Conservation (phyloP, 2,888 invertebrate species). For the Plebejus argus region DNA sequence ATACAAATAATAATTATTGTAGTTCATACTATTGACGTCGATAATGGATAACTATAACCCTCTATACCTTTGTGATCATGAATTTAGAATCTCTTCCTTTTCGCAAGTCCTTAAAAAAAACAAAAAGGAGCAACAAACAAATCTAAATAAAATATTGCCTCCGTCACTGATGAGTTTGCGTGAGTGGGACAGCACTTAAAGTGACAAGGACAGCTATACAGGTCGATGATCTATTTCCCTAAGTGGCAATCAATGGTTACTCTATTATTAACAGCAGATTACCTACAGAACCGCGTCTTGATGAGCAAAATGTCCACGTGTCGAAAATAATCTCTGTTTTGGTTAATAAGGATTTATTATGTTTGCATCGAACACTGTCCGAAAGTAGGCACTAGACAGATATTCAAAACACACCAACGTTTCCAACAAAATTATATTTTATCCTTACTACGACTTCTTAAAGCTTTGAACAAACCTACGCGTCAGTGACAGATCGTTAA, state of each 20-base stretch:
- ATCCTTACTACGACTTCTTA: too few species aligned
- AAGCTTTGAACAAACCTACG: too few species aligned
- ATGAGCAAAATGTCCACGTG: not conserved
- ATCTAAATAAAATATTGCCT: not conserved
- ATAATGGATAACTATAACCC: too few species aligned
- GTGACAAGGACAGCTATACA: constrained; percentile 1
- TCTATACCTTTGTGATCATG: too few species aligned
- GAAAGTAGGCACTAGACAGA: not conserved
- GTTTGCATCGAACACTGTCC: too few species aligned
- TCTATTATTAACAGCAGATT: not conserved
- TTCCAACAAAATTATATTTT: too few species aligned
- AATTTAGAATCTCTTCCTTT: not conserved
- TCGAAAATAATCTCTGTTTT: not conserved
- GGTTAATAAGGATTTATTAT: not conserved
- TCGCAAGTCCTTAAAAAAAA: too few species aligned
- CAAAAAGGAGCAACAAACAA: not conserved
- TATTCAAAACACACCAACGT: too few species aligned
- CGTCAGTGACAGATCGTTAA: too few species aligned
- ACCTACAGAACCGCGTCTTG: not conserved
- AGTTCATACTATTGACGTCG: too few species aligned
- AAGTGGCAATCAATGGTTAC: not conserved
- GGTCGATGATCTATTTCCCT: constrained; percentile 3
- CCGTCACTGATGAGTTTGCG: not conserved
- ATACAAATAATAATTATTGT: too few species aligned
- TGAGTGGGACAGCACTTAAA: not conserved